Evolutionary conservation across 2,888 invertebrate genomes (phyloP), one percentile per base, ranked within the genome.

Genomic region (Andrena dorsata): DNA sequence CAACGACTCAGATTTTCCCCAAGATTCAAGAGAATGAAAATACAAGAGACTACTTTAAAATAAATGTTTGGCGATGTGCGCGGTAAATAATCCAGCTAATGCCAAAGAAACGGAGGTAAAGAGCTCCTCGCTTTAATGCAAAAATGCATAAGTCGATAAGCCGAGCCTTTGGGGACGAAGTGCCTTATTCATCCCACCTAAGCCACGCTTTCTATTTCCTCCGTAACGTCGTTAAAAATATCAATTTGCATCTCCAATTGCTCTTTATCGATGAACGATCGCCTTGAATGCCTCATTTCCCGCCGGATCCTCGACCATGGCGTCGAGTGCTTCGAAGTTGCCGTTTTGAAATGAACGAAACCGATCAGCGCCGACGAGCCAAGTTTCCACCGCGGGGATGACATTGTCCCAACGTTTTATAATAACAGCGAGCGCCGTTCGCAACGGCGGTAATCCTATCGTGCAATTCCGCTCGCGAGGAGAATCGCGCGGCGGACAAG

Each of bases 371-470:
- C 56, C n/a, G 20, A 2, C 56, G 23, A 8, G 20, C 23, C 23
- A 23, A 4, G 23, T 20, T 26, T 20, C 23, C 26, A 26, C 10
- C 23, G 20, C 56, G 10, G 10, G 10, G 56, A 13, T 1, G 26
- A 8, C 47, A 64, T 64, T 16, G 26, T 6, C 23, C 23, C 23
- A 8, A n/a, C 28, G 16, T 64, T 64, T 64, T 64, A 41, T 16
- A 47, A 47, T 23, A 47, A 16, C 26, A 68, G 10, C 30, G 23
- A 16, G 30, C 13, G 13, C 8, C 53, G 47, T 47, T 47, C 10
- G 26, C 13, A 41, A 35, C 49, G 58, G 20, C 20, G 30, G 64
- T 75, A 79, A 79, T 79, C 51, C 56, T 28, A 70, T 70, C 60
- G 47, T 13, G 69, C 32, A 56, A 47, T 74, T 16, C 47, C 56